Percentiles rank a stretch among this genome's conserved stretches.
phyloP scores from a whole-genome alignment of 1,140 invertebrate species.

The Adelges cooleyi region DNA sequence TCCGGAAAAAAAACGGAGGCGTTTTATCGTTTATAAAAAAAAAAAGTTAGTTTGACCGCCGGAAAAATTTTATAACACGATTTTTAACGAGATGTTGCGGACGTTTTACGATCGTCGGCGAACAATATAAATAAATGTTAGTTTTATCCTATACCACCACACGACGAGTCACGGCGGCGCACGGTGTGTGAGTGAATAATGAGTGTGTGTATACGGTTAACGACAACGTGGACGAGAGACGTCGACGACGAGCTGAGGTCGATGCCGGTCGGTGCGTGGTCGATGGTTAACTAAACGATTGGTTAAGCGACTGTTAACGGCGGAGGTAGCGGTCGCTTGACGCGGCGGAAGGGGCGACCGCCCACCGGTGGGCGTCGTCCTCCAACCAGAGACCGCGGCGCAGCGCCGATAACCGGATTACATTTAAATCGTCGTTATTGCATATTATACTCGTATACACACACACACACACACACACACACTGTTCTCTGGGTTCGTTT shows the following conservation, averaged over 20 bases:
- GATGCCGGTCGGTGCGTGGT: neutral
- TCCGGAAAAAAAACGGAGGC: too few species aligned
- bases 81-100: too few species aligned
- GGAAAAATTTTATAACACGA: too few species aligned
- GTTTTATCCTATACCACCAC: too few species aligned
- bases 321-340: neutral
- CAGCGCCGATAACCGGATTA: slow-evolving; percentile 4
- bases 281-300: slow-evolving; percentile 28
- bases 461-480: neutral
- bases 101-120: too few species aligned
- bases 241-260: too few species aligned
- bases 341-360: neutral
- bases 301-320: slow-evolving; percentile 28
- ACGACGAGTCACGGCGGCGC: too few species aligned
- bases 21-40: too few species aligned
- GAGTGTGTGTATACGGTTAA: neutral
- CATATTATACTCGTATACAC: neutral
- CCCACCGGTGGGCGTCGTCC: slow-evolving; percentile 2
- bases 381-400: slow-evolving; percentile 6
- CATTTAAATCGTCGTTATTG: too few species aligned
- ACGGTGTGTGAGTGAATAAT: neutral
- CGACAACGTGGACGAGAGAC: neutral
- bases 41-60: too few species aligned
- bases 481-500: too few species aligned
- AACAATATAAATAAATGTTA: too few species aligned